Conservation (phyloP, 2,797 vertebrate genomes). For the Columba guinea region DNA sequence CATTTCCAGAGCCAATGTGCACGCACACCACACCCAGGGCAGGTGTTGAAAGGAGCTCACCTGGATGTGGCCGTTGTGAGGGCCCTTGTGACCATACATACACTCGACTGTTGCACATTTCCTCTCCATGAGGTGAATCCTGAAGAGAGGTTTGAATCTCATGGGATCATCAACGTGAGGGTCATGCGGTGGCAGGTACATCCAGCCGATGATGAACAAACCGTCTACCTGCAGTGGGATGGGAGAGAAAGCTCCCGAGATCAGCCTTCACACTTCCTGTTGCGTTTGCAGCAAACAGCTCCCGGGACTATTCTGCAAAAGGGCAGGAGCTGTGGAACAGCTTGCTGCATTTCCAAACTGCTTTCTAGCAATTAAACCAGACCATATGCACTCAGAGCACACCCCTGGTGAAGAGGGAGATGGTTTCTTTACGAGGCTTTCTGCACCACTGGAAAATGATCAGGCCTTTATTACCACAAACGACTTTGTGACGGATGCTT, state of each 20-base stretch:
- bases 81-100: constrained; percentile 97
- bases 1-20: background rate
- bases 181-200: constrained; percentile 97
- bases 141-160: constrained; percentile 94
- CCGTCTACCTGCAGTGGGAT: constrained; percentile 88
- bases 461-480: constrained; percentile 31
- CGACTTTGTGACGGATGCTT: background rate
- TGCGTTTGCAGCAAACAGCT: background rate
- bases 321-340: background rate
- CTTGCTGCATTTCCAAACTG: background rate
- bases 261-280: background rate
- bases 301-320: background rate
- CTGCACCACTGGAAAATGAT: constrained; percentile 24
- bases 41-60: constrained; percentile 63
- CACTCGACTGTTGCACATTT: constrained; percentile 93
- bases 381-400: background rate
- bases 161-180: constrained; percentile 96
- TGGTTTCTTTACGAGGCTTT: background rate
- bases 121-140: constrained; percentile 93
- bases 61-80: constrained; percentile 97
- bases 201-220: constrained; percentile 97
- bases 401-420: background rate
- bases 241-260: background rate
- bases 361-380: constrained; percentile 21
- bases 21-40: accelerated